phyloP scores from a whole-genome alignment of 2,797 vertebrate species.

The Phrynocephalus guinanensis region DNA sequence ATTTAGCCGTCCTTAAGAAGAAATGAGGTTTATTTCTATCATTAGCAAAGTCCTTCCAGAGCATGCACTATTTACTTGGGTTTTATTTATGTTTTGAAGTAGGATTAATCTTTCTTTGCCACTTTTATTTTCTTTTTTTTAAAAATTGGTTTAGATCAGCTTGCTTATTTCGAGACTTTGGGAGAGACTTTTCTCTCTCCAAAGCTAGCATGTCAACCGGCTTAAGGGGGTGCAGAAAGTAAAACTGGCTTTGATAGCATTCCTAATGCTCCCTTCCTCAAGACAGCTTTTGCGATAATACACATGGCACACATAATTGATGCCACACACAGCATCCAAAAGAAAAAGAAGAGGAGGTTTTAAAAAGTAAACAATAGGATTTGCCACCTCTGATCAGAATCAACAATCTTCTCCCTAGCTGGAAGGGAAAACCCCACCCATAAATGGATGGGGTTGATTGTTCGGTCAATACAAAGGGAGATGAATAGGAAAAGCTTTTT shows the following conservation, averaged over 20 bases:
- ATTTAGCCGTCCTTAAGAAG: conserved; percentile 30
- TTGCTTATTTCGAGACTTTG: conserved; percentile 11
- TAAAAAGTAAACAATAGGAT: conserved; percentile 27
- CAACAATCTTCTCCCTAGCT: not conserved
- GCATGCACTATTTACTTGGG: conserved; percentile 27
- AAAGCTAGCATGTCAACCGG: conserved; percentile 16
- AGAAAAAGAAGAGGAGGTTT: not conserved
- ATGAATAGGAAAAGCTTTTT: not conserved
- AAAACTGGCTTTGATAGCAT: conserved; percentile 19
- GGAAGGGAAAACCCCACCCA: not conserved
- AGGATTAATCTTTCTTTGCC: conserved; percentile 33
- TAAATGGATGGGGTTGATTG: not conserved
- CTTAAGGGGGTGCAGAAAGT: not conserved
- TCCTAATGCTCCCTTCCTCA: not conserved
- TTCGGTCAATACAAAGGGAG: not conserved
- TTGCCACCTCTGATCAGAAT: conserved; percentile 7
- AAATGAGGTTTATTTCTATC: conserved; percentile 37
- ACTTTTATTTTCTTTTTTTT: not conserved
- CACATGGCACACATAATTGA: not conserved
- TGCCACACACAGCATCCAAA: no score
- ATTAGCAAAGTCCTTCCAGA: conserved; percentile 31
- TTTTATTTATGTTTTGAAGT: conserved; percentile 43
- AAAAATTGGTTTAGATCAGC: not conserved
- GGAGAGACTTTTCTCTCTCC: not conserved
- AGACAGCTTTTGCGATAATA: not conserved